Evolutionary conservation across 64 coral and sea anemone genomes (phyloP).

Genomic region (Anthopleura sola): DNA sequence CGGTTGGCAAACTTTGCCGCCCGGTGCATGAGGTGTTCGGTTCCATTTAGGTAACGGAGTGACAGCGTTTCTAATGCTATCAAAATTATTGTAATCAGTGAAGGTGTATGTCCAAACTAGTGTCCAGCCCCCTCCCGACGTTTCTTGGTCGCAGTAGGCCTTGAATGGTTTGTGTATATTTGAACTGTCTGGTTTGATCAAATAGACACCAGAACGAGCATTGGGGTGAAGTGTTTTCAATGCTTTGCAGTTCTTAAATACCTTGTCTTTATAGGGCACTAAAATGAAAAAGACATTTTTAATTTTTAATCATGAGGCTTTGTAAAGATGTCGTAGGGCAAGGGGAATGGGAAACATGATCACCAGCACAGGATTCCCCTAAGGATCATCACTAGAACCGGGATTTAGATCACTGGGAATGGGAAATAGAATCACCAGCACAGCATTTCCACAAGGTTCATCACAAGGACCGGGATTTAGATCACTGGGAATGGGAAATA

Average conservation of each 20-base stretch:
- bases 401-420: no score
- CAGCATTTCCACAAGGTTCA: no score
- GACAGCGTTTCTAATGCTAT: slow-evolving; percentile 32
- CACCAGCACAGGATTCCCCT: no score
- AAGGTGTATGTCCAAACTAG: slow-evolving; percentile 73
- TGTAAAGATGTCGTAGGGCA: no score
- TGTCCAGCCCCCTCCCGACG: slow-evolving; percentile 66
- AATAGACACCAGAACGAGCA: slow-evolving; percentile 27
- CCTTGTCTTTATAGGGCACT: not conserved
- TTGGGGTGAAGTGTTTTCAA: not conserved
- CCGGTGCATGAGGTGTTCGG: not conserved
- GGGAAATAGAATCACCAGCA: no score
- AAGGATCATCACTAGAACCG: no score
- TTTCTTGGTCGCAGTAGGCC: slow-evolving; percentile 59
- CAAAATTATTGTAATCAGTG: slow-evolving; percentile 56
- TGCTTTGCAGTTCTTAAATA: not conserved
- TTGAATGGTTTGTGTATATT: slow-evolving; percentile 12
- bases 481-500: no score
- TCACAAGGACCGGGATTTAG: no score
- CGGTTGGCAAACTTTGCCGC: not conserved
- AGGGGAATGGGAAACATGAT: no score
- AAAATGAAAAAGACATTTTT: not conserved
- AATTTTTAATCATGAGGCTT: not conserved
- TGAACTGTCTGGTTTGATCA: slow-evolving; percentile 36
- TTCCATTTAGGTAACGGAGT: slow-evolving; percentile 51